phyloP scores from a whole-genome alignment of 2,888 invertebrate species.

The Temnothorax rugatulus region DNA sequence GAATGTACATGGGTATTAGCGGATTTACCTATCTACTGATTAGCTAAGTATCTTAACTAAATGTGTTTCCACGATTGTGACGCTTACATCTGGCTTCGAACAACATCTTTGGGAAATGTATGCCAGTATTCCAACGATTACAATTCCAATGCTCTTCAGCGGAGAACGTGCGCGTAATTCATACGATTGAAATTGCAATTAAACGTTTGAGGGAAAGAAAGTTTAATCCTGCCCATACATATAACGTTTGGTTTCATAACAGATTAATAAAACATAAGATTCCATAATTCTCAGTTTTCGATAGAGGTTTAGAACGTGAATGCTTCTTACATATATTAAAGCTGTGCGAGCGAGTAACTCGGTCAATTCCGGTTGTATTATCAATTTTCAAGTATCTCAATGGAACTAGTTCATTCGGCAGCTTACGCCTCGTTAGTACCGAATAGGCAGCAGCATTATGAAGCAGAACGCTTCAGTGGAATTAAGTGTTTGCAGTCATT shows the following conservation, averaged over 20 bases:
- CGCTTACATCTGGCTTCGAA: conserved; percentile 14
- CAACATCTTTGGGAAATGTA: background rate
- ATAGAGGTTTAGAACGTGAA: background rate
- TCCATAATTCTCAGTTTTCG: background rate
- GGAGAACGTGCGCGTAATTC: background rate
- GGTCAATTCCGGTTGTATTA: conserved; percentile 70
- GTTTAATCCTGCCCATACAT: background rate
- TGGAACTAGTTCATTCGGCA: conserved; percentile 72
- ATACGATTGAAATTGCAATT: background rate
- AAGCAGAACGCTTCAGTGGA: conserved; percentile 49
- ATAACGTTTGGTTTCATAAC: background rate
- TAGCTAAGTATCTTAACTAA: conserved; percentile 43
- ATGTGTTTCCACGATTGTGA: conserved; percentile 18
- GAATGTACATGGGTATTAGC: conserved; percentile 1
- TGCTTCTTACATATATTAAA: background rate
- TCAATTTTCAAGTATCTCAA: conserved; percentile 74
- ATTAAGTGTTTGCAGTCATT: conserved; percentile 66
- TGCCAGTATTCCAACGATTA: background rate
- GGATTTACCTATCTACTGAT: conserved; percentile 38
- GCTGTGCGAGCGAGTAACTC: conserved; percentile 59
- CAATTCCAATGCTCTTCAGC: background rate
- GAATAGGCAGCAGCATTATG: conserved; percentile 46
- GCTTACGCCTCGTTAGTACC: conserved; percentile 72
- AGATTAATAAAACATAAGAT: background rate
- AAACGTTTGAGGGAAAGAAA: background rate